A percentile compares a stretch with the other conserved stretches of the same genome.
Conservation (phyloP, 2,888 invertebrate genomes). For the Meteorus cinctellus region DNA sequence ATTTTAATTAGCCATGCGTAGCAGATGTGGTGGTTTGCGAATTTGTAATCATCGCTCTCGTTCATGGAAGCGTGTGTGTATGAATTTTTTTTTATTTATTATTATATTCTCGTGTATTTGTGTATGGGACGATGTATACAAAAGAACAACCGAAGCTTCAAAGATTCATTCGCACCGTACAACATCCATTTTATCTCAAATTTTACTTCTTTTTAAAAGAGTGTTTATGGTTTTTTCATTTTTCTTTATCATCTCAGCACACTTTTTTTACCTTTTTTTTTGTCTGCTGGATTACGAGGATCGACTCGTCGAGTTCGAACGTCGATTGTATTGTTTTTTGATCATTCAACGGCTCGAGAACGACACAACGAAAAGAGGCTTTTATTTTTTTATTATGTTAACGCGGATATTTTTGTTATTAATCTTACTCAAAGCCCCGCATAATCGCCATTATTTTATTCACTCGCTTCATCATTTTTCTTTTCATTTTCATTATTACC, state of each 20-base stretch:
- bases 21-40: conserved; percentile 29
- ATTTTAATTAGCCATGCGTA: conserved; percentile 39
- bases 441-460: conserved; percentile 49
- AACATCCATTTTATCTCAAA: conserved; percentile 64
- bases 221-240: conserved; percentile 61
- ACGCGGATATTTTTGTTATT: conserved; percentile 65
- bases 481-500: conserved; percentile 6
- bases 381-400: conserved; percentile 65
- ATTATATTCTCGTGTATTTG: conserved; percentile 42
- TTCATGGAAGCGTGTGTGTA: conserved; percentile 14
- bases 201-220: conserved; percentile 59
- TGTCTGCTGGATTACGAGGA: conserved; percentile 54
- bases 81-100: conserved; percentile 26
- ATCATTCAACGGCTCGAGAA: conserved; percentile 49
- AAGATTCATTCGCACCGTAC: conserved; percentile 72
- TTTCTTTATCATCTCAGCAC: conserved; percentile 55
- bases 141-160: conserved; percentile 64
- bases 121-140: conserved; percentile 52
- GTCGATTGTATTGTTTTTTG: conserved; percentile 35
- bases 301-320: conserved; percentile 55
- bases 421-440: conserved; percentile 62
- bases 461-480: neutral
- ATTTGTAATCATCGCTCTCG: neutral
- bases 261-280: conserved; percentile 41
- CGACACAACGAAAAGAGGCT: conserved; percentile 72